Conservation (phyloP, 2,888 invertebrate genomes). For the Tipula helvola region DNA sequence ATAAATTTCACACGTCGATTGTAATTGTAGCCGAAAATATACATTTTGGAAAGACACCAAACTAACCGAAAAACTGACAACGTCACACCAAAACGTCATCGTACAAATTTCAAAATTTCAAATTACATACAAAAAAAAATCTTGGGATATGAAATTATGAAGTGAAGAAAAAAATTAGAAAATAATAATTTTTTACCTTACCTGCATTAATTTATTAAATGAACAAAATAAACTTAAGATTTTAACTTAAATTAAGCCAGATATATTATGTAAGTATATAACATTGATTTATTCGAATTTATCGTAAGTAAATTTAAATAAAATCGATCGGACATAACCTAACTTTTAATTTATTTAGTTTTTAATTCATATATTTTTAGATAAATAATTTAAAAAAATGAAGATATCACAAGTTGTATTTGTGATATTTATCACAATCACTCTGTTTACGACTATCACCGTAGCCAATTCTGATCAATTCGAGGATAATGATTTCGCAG, state of each 20-base stretch:
- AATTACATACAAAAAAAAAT: not conserved
- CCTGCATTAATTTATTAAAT: not conserved
- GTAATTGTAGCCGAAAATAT: not conserved
- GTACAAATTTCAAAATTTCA: not conserved
- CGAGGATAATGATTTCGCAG: conserved; percentile 84
- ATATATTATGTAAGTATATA: not conserved
- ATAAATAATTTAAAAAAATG: not conserved
- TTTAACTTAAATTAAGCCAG: not conserved
- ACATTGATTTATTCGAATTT: not conserved
- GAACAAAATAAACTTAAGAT: not conserved
- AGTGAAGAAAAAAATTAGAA: not conserved
- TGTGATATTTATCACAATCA: not conserved
- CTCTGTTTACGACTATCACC: not conserved
- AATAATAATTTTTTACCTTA: not conserved
- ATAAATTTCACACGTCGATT: not conserved
- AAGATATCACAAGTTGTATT: not conserved
- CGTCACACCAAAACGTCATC: not conserved
- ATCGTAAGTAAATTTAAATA: not conserved
- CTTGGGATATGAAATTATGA: not conserved
- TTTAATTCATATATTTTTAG: not conserved
- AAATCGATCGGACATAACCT: not conserved
- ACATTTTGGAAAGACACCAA: not conserved
- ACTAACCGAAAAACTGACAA: not conserved
- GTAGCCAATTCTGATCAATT: conserved; percentile 15
- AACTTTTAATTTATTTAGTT: not conserved